Conservation (phyloP, 2,797 vertebrate genomes). For the Pygocentrus nattereri region DNA sequence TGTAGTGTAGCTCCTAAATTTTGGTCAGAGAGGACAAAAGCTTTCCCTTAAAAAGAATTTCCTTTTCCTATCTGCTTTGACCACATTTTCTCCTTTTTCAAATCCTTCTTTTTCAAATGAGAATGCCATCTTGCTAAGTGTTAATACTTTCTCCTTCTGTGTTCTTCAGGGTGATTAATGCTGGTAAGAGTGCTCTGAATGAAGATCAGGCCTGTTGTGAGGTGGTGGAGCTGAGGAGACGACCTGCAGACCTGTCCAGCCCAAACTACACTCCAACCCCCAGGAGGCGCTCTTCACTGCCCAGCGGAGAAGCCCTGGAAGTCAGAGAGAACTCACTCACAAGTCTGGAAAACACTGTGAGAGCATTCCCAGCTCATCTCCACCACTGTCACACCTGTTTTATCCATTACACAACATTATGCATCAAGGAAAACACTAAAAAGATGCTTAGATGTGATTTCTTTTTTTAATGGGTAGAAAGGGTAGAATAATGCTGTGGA, state of each 20-base stretch:
- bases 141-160: not conserved
- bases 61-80: not conserved
- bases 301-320: constrained; percentile 89
- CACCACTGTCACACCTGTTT: not conserved
- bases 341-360: constrained; percentile 78
- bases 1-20: too few relatives aligned
- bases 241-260: constrained; percentile 76
- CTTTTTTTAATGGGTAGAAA: not conserved
- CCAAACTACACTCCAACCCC: constrained; percentile 82
- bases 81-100: not conserved
- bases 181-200: constrained; percentile 95
- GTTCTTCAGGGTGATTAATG: constrained; percentile 91
- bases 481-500: too few relatives aligned
- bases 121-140: not conserved
- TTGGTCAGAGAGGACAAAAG: not conserved
- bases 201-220: constrained; percentile 98
- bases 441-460: not conserved
- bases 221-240: constrained; percentile 89
- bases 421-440: not conserved
- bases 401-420: not conserved
- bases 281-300: constrained; percentile 91
- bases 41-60: not conserved
- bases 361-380: constrained; percentile 53
- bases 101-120: constrained; percentile 2
- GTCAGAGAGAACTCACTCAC: constrained; percentile 72